Evolutionary conservation across 2,113 vertebrate species (phyloP), one percentile per base, ranked within the genome.

Genomic region (Rissa tridactyla): DNA sequence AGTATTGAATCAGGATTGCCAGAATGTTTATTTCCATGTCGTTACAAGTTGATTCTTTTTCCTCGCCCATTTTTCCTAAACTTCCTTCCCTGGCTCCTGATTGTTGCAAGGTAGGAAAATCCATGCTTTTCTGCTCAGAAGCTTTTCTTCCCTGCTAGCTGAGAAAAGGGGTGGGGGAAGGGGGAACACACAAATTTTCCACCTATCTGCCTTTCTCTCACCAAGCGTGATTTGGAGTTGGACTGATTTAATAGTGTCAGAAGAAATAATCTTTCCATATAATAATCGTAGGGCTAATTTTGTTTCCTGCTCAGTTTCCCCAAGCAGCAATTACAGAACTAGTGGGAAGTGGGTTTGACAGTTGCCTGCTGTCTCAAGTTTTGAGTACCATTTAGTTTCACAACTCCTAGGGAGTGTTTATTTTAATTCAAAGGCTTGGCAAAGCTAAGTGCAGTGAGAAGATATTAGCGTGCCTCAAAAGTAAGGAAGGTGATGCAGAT

Each of bases 301-400:
- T 62, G 65, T 82, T 94, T 90, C 62, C 81, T 92, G 66, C 76
- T 94, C 27, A 32, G 13, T 84, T 88, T 94, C 91, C 51, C 69
- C 61, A 68, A 92, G 91, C 73, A 84, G 42, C 77, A 95, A 86
- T 95, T 95, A 94, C 60, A 52, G 69, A 82, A 57, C 58, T 68
- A 44, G 66, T 91, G 40, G 61, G 70, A 93, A 85, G 79, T 1
- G 0, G 30, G 17, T 85, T 87, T 97, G 91, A 82, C 80, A 83
- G 80, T 73, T 88, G 72, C 92, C 90, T 96, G 87, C 90, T 94
- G 94, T 85, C 92, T 92, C 49, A 36, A 68, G 21, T 76, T 95
- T 79, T 96, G 57, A 77, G 73, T 82, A 79, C 52, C 87, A 71
- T 95, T 95, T 89, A 65, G 19, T 90, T 95, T 87, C 84, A 44